A percentile compares a stretch with the other conserved stretches of the same genome.
Evolutionary conservation across 23 tunicate genomes (phyloP).

Genomic region (Styela plicata): DNA sequence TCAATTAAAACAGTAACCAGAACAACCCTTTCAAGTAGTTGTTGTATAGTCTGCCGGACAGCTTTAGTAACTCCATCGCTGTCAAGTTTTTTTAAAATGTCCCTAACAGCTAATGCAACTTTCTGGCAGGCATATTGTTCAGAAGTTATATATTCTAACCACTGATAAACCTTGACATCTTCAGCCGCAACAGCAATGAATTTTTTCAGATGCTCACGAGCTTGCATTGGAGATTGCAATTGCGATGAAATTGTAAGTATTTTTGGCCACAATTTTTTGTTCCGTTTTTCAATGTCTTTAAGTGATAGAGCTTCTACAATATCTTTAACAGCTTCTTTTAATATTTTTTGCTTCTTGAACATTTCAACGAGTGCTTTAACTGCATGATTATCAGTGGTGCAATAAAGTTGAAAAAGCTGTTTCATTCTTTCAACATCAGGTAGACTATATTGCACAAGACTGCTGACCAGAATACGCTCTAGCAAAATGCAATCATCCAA

Average conservation of each 20-base stretch:
- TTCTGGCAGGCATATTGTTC: slow-evolving; percentile 63
- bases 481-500: slow-evolving; percentile 67
- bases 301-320: slow-evolving; percentile 45
- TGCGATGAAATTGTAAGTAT: slow-evolving; percentile 49
- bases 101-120: slow-evolving; percentile 57
- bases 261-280: slow-evolving; percentile 39
- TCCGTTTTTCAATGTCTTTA: slow-evolving; percentile 41
- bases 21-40: slow-evolving; percentile 66
- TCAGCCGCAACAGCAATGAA: slow-evolving; percentile 39
- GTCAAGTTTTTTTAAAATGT: slow-evolving; percentile 73
- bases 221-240: slow-evolving; percentile 47
- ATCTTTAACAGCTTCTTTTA: slow-evolving; percentile 49
- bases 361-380: slow-evolving; percentile 78
- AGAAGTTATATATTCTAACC: slow-evolving; percentile 62
- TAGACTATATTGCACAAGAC: slow-evolving; percentile 73
- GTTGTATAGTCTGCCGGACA: slow-evolving; percentile 48
- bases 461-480: slow-evolving; percentile 68
- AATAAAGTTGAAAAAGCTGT: slow-evolving; percentile 60
- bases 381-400: slow-evolving; percentile 62
- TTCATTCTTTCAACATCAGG: slow-evolving; percentile 65
- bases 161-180: slow-evolving; percentile 52
- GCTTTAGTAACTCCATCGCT: slow-evolving; percentile 46
- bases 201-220: slow-evolving; percentile 52
- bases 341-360: slow-evolving; percentile 54
- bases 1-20: slow-evolving; percentile 71